Evolutionary conservation across 2,113 vertebrate species (phyloP), one percentile per base, ranked within the genome.

Genomic region (Fulmarus glacialis): DNA sequence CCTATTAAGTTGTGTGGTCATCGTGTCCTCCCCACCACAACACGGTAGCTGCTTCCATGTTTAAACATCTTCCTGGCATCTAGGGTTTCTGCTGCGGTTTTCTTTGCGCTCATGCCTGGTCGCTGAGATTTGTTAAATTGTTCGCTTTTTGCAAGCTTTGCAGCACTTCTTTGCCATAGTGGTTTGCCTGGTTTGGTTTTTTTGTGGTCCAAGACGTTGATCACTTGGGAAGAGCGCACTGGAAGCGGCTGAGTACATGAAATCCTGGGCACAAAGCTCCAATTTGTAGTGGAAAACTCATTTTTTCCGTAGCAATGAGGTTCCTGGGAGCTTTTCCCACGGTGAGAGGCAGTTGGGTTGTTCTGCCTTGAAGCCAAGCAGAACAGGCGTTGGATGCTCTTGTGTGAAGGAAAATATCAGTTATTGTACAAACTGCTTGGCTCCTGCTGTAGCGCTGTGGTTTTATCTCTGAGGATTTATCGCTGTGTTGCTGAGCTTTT

Each of bases 91-190:
- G 30, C 78, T 72, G 58, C 2, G 36, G 88, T 82, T 88, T 73
- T 9, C 60, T 32, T 68, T 17, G 9, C 12, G 0, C 43, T 74
- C 20, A 0, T 2, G 26, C 22, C n/a, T 2, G 12, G 36, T 63
- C 43, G 0, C 82, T 15, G 8, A 6, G 42, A 73, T 29, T 15
- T 63, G n/a, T 71, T 48, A 12, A 64, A 34, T n/a, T 19, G 23
- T 42, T 42, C 1, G 0, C 22, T 53, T 77, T 47, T 8, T 32
- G 21, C 70, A 36, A 59, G 75, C 24, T 47, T 59, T 59, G 63
- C 63, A 42, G 87, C 59, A 1, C 59, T 29, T 27, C 24, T 56
- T 42, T 19, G 34, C 84, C 53, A 2, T 7, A 4, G 6, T 18
- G 43, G 24, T 64, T 52, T 40, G 20, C 20, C 36, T 63, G 45